Evolutionary conservation across 2,113 vertebrate genomes (phyloP).

Genomic region (Catagonus wagneri): DNA sequence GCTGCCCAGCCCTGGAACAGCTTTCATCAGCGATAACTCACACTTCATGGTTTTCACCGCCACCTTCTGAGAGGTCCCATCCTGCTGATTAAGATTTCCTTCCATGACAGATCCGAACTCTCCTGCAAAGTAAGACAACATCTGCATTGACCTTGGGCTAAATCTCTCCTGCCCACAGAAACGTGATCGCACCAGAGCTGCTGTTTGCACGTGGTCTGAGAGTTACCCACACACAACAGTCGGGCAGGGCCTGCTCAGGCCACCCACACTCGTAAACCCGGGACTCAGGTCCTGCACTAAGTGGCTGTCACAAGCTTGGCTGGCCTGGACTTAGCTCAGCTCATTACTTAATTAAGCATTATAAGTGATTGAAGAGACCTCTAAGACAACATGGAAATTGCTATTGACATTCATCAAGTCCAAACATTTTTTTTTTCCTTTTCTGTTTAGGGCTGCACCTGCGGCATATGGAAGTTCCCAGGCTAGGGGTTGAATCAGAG

Average conservation of each 20-base stretch:
- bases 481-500: too few relatives aligned
- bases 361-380: neutral
- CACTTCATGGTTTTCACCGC: slow-evolving; percentile 99
- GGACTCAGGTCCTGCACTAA: rapidly evolving
- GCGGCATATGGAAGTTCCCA: too few relatives aligned
- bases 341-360: neutral
- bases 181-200: rapidly evolving
- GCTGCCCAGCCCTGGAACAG: neutral
- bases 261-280: rapidly evolving
- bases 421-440: neutral
- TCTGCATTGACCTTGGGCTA: neutral
- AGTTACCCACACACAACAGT: neutral
- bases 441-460: too few relatives aligned
- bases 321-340: neutral
- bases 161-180: neutral
- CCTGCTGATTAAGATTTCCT: slow-evolving; percentile 90
- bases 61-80: slow-evolving; percentile 92
- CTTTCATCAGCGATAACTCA: slow-evolving; percentile 82
- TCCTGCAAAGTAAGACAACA: slow-evolving; percentile 86
- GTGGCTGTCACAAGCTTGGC: neutral
- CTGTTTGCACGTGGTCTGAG: neutral
- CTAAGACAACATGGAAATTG: neutral
- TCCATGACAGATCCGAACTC: slow-evolving; percentile 99
- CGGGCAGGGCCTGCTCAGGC: neutral
- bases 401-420: neutral